Conservation (phyloP, 23 tunicate genomes). For the Phallusia fumigata region DNA sequence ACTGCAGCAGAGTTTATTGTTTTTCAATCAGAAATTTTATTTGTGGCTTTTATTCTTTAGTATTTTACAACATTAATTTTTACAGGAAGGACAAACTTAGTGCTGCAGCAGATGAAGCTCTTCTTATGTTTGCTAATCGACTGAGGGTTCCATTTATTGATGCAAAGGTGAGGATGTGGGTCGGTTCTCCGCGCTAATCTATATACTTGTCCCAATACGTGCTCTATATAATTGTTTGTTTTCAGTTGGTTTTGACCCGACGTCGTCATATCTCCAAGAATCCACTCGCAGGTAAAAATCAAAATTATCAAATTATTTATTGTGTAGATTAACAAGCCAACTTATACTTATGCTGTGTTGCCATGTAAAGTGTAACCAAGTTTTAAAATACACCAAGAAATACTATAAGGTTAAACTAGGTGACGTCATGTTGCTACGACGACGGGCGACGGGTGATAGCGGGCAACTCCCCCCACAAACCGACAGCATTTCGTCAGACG, state of each 20-base stretch:
- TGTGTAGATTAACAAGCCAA: no score
- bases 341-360: no score
- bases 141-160: constrained; percentile 44
- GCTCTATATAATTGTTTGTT: not conserved
- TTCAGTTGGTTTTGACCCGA: constrained; percentile 13
- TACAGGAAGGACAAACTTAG: constrained; percentile 32
- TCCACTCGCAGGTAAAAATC: not conserved
- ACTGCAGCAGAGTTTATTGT: no score
- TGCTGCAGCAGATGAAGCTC: constrained; percentile 56
- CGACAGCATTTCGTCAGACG: not conserved
- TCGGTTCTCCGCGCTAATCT: no score
- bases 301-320: no score
- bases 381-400: no score
- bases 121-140: constrained; percentile 65
- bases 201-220: no score
- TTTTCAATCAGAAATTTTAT: no score
- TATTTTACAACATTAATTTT: no score
- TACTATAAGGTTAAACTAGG: no score
- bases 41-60: no score
- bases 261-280: not conserved
- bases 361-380: no score
- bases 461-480: not conserved
- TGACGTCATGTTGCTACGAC: constrained; percentile 9
- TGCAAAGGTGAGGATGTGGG: constrained; percentile 61
- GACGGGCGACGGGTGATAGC: not conserved